Evolutionary conservation across 2,113 vertebrate genomes (phyloP), one percentile per base, ranked within the genome.

Genomic region (Hiodon tergisus): DNA sequence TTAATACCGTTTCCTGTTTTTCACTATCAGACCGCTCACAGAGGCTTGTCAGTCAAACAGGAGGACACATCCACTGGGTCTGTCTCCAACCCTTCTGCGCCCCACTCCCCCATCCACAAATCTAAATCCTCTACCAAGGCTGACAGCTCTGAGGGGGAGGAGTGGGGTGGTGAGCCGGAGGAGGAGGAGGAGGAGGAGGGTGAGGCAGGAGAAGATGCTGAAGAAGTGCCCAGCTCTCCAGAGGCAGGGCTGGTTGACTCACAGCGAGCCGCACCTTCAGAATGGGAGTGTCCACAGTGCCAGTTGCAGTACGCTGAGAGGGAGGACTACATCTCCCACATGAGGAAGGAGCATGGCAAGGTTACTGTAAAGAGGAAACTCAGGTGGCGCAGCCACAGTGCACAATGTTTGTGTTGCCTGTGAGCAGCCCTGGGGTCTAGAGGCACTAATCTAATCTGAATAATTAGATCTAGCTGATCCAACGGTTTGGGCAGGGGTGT

Each of bases 321-420:
- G 0, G 95, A 97, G 0, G 92, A 93, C 31, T 98, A 96, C 60
- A 93, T 96, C 59, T 81, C 83, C 0, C 97, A 98, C 82, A 98
- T 98, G 97, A 94, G 94, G 77, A 92, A 94, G 82, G 91, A 94
- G 75, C 97, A 98, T 0, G 88, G 92, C 74, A 96, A 97, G 94
- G 97, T 98, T 77, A 84, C 81, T 54, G 4, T 17, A 31, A 31
- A 31, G 31, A 31, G 31, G 31, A n/a, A n/a, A n/a, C n/a, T n/a
- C n/a, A n/a, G n/a, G n/a, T n/a, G n/a, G n/a, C n/a, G n/a, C n/a
- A n/a, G n/a, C n/a, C n/a, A n/a, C n/a, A n/a, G n/a, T n/a, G n/a
- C n/a, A n/a, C n/a, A n/a, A n/a, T n/a, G n/a, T n/a, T n/a, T n/a
- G n/a, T n/a, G n/a, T n/a, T n/a, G n/a, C n/a, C n/a, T n/a, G n/a